Conservation (phyloP, 2,888 invertebrate genomes). For the Phaonia tiefii region DNA sequence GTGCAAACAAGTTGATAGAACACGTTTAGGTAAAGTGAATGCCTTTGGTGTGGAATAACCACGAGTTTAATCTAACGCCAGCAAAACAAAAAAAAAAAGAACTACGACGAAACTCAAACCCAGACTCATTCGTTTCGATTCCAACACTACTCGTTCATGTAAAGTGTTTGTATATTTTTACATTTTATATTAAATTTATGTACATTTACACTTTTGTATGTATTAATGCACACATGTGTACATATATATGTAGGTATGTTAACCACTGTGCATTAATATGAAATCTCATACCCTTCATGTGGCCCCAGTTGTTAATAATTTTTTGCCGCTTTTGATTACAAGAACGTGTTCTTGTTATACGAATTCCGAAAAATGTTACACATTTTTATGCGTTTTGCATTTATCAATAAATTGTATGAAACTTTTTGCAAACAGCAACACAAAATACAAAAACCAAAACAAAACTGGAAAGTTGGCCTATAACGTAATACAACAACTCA, state of each 20-base stretch:
- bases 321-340: conserved; percentile 28
- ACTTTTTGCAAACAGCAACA: too few species aligned
- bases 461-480: too few species aligned
- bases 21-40: conserved; percentile 54
- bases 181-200: conserved; percentile 17
- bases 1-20: conserved; percentile 53
- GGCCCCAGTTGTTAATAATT: conserved; percentile 24
- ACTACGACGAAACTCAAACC: background rate
- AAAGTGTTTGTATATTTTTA: conserved; percentile 10
- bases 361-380: conserved; percentile 40
- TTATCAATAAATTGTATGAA: conserved; percentile 23
- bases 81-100: conserved; percentile 3
- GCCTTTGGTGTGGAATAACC: conserved; percentile 51
- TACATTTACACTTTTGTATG: background rate
- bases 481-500: too few species aligned
- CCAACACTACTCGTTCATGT: conserved; percentile 12
- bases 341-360: conserved; percentile 37
- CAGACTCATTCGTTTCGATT: background rate
- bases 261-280: conserved; percentile 3
- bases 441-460: too few species aligned
- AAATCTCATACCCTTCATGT: conserved; percentile 36
- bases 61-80: conserved; percentile 61
- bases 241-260: background rate
- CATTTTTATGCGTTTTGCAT: conserved; percentile 28
- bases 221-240: background rate